A percentile compares a stretch with the other conserved stretches of the same genome.
Evolutionary conservation across 2,113 vertebrate genomes (phyloP).

Genomic region (Plotosus lineatus): DNA sequence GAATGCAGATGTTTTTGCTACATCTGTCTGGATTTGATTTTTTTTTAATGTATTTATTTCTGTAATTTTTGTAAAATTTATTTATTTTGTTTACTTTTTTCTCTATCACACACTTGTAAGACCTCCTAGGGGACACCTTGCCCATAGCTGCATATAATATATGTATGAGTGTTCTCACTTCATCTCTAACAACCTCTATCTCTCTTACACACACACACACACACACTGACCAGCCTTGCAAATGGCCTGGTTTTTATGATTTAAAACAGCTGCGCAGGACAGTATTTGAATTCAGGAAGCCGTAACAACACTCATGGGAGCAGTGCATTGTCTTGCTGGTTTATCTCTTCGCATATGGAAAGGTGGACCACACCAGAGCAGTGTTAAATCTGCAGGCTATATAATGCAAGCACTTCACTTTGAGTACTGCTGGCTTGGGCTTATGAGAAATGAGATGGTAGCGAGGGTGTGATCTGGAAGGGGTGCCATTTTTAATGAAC

Average conservation of each 20-base stretch:
- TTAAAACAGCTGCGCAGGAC: conserved; percentile 24
- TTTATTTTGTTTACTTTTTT: conserved; percentile 44
- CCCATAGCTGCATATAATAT: conserved; percentile 57
- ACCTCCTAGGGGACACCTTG: conserved; percentile 55
- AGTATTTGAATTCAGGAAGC: conserved; percentile 30
- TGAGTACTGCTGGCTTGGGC: not conserved
- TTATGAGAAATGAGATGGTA: not conserved
- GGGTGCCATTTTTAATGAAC: not conserved
- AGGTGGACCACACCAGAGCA: not conserved
- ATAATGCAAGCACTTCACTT: not conserved
- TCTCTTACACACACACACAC: no score
- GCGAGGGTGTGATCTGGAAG: not conserved
- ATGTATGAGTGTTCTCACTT: conserved; percentile 63
- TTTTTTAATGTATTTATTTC: not conserved
- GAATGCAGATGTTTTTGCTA: conserved; percentile 17
- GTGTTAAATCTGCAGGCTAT: not conserved
- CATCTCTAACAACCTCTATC: conserved; percentile 61
- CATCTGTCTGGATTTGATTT: not conserved
- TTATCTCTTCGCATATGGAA: conserved; percentile 24
- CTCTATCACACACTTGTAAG: conserved; percentile 46
- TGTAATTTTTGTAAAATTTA: no score
- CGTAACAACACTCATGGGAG: conserved; percentile 25
- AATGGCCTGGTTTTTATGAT: conserved; percentile 29
- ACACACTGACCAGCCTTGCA: conserved; percentile 41
- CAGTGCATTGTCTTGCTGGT: conserved; percentile 30